Conservation (phyloP, 2,113 vertebrate genomes). For the Chaetodon auriga region DNA sequence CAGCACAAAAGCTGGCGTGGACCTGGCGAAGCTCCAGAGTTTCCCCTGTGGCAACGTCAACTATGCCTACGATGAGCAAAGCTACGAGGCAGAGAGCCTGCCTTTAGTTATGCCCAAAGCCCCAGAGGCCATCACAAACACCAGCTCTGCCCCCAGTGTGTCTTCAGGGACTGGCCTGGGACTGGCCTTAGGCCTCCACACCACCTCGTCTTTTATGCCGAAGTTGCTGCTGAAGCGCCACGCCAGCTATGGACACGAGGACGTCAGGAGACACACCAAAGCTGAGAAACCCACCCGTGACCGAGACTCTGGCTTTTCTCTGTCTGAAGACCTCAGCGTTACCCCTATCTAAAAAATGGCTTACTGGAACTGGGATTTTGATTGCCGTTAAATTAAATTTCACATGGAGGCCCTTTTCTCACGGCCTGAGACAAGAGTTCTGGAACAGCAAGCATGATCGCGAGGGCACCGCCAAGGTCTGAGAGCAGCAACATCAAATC, state of each 20-base stretch:
- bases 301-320: slow-evolving; percentile 89
- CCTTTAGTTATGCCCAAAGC: slow-evolving; percentile 76
- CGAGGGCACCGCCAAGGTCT: background rate
- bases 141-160: slow-evolving; percentile 62
- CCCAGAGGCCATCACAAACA: slow-evolving; percentile 73
- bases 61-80: slow-evolving; percentile 89
- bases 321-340: slow-evolving; percentile 91
- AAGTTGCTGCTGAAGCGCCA: slow-evolving; percentile 84
- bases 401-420: background rate
- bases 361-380: background rate
- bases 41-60: slow-evolving; percentile 93
- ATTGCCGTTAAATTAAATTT: background rate
- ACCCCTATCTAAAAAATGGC: slow-evolving; percentile 84
- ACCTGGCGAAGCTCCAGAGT: slow-evolving; percentile 89
- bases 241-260: slow-evolving; percentile 85
- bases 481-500: slow-evolving; percentile 15
- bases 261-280: slow-evolving; percentile 83
- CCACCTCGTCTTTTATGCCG: slow-evolving; percentile 70
- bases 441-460: slow-evolving; percentile 29
- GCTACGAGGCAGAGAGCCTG: slow-evolving; percentile 81
- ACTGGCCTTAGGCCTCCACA: slow-evolving; percentile 61
- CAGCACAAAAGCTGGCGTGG: slow-evolving; percentile 74
- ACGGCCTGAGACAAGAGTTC: slow-evolving; percentile 11
- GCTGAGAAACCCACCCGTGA: slow-evolving; percentile 87
- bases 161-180: slow-evolving; percentile 61